Evolutionary conservation across 2,888 invertebrate species (phyloP).

Genomic region (Oxyscelio sp.): DNA sequence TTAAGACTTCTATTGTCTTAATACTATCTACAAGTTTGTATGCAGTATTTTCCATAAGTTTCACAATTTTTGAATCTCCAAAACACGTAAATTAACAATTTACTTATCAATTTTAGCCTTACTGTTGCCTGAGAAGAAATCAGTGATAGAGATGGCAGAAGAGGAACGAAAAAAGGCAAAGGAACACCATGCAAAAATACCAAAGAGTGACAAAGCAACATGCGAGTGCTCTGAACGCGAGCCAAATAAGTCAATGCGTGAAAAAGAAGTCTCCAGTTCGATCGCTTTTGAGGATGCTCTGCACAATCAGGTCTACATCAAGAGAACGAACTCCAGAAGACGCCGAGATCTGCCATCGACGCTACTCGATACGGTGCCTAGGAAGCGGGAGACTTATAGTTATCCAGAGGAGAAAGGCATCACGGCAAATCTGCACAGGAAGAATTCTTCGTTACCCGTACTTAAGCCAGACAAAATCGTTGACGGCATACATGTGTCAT

Average conservation of each 20-base stretch:
- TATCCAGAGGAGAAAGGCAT: conserved; percentile 72
- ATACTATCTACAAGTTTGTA: no score
- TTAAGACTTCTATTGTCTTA: no score
- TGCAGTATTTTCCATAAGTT: no score
- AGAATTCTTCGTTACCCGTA: background rate
- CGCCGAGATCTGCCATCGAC: conserved; percentile 77
- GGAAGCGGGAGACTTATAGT: no score
- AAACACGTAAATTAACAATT: no score
- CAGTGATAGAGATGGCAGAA: conserved; percentile 81
- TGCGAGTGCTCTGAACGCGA: conserved; percentile 89
- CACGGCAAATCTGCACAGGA: background rate
- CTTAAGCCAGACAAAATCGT: conserved; percentile 61
- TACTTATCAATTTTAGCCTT: conserved; percentile 83
- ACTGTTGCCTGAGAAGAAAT: conserved; percentile 83
- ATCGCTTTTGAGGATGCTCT: conserved; percentile 94
- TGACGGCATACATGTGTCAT: conserved; percentile 74
- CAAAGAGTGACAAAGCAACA: conserved; percentile 85
- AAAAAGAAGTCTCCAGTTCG: conserved; percentile 90
- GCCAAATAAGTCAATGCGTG: conserved; percentile 89
- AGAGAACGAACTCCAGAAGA: conserved; percentile 84
- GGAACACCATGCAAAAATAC: conserved; percentile 76
- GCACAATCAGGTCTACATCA: conserved; percentile 93
- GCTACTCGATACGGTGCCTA: no score
- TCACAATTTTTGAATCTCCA: no score
- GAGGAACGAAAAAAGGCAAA: conserved; percentile 83